Evolutionary conservation across 1,140 invertebrate genomes (phyloP).

Genomic region (Glossosoma conforme): DNA sequence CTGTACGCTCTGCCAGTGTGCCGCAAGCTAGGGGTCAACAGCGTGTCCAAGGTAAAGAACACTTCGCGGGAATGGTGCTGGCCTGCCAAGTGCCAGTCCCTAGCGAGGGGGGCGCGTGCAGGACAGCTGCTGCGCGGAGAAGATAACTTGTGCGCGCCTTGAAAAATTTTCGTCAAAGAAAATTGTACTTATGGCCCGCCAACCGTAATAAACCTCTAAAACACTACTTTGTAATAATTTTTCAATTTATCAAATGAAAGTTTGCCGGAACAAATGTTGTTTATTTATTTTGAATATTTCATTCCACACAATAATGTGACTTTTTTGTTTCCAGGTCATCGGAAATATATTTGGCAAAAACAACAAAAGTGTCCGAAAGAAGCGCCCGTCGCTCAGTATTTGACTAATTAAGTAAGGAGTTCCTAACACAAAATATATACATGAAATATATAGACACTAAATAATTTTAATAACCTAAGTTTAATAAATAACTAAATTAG

Average conservation of each 20-base stretch:
- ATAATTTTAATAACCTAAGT: no score
- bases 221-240: no score
- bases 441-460: no score
- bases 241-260: no score
- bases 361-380: conserved; percentile 66
- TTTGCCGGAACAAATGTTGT: no score
- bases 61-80: conserved; percentile 68
- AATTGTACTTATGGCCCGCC: no score
- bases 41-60: conserved; percentile 73
- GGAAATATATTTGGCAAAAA: conserved; percentile 75
- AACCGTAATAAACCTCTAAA: no score
- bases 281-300: background rate
- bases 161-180: no score
- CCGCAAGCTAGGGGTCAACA: conserved; percentile 70
- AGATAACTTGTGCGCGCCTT: no score
- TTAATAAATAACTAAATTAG: no score
- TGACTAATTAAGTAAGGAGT: conserved; percentile 32
- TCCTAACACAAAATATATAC: no score
- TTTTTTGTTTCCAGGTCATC: conserved; percentile 51
- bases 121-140: conserved; percentile 67
- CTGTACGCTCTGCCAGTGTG: conserved; percentile 65
- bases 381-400: conserved; percentile 71
- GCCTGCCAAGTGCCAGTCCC: conserved; percentile 77
- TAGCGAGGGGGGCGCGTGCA: conserved; percentile 68
- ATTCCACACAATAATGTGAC: conserved; percentile 1